phyloP scores from a whole-genome alignment of 2,797 vertebrate species.

The Prunella strophiata region DNA sequence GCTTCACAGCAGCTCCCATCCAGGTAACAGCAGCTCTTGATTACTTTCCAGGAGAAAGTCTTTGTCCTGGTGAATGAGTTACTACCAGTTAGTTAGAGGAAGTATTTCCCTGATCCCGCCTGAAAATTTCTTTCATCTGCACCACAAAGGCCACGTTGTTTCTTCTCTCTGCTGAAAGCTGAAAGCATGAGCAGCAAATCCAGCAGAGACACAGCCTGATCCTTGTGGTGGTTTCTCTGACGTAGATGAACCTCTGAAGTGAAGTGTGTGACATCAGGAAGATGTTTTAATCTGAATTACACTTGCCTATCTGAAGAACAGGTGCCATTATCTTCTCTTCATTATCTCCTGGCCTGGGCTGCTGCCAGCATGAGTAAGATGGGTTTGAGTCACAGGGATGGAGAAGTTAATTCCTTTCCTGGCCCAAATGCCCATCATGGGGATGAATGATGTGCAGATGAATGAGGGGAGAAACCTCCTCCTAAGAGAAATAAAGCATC shows the following conservation, averaged over 20 bases:
- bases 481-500: background rate
- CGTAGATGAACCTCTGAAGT: background rate
- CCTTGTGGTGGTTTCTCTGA: background rate
- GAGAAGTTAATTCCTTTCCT: conserved; percentile 22
- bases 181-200: background rate
- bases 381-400: conserved; percentile 39
- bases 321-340: conserved; percentile 5
- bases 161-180: background rate
- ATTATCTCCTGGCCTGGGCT: conserved; percentile 15
- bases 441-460: background rate
- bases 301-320: background rate
- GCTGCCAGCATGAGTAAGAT: conserved; percentile 55
- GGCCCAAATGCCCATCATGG: background rate
- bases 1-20: background rate
- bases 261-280: conserved; percentile 38
- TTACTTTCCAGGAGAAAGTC: background rate
- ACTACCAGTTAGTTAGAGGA: background rate
- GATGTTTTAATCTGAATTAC: conserved; percentile 40
- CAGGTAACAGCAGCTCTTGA: background rate
- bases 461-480: background rate
- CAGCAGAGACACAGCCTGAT: background rate
- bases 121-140: background rate
- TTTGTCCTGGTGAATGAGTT: background rate
- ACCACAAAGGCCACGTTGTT: rapidly evolving
- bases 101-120: background rate